Conservation (phyloP, 2,888 invertebrate genomes). For the Tenthredo livida region DNA sequence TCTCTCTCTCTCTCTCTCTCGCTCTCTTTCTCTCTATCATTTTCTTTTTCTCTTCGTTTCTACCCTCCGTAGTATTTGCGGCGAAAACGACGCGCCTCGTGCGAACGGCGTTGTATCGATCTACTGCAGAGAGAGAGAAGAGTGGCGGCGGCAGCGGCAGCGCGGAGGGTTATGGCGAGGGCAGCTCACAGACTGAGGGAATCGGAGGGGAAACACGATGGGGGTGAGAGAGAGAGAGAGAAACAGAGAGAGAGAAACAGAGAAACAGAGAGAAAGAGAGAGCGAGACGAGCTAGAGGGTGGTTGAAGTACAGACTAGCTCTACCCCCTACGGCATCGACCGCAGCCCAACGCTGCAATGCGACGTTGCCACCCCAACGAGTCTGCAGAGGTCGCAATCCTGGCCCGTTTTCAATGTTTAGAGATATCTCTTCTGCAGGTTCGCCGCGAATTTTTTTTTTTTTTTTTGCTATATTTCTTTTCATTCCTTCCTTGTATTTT, state of each 20-base stretch:
- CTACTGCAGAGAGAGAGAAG: slow-evolving; percentile 67
- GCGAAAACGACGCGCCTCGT: slow-evolving; percentile 59
- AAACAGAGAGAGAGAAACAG: slow-evolving; percentile 29
- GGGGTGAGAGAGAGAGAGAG: slow-evolving; percentile 12
- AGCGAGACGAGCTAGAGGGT: slow-evolving; percentile 51
- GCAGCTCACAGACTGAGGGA: slow-evolving; percentile 51
- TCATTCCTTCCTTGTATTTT: background rate
- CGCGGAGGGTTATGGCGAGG: slow-evolving; percentile 52
- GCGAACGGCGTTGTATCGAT: slow-evolving; percentile 67
- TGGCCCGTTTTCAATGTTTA: slow-evolving; percentile 48
- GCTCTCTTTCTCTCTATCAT: background rate
- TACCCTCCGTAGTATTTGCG: slow-evolving; percentile 53
- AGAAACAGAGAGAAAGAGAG: slow-evolving; percentile 15
- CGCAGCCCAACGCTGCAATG: slow-evolving; percentile 78
- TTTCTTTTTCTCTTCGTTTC: slow-evolving; percentile 37
- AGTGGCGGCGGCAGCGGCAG: slow-evolving; percentile 49
- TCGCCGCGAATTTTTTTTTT: background rate
- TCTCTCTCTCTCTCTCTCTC: background rate
- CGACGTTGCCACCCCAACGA: slow-evolving; percentile 79
- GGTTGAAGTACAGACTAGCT: slow-evolving; percentile 55
- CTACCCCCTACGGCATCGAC: slow-evolving; percentile 75
- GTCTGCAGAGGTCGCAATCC: slow-evolving; percentile 54
- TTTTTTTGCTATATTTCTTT: background rate
- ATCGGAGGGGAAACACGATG: slow-evolving; percentile 21
- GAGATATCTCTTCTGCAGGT: slow-evolving; percentile 28